Evolutionary conservation across 2,113 vertebrate species (phyloP).

Genomic region (Eonycteris spelaea): DNA sequence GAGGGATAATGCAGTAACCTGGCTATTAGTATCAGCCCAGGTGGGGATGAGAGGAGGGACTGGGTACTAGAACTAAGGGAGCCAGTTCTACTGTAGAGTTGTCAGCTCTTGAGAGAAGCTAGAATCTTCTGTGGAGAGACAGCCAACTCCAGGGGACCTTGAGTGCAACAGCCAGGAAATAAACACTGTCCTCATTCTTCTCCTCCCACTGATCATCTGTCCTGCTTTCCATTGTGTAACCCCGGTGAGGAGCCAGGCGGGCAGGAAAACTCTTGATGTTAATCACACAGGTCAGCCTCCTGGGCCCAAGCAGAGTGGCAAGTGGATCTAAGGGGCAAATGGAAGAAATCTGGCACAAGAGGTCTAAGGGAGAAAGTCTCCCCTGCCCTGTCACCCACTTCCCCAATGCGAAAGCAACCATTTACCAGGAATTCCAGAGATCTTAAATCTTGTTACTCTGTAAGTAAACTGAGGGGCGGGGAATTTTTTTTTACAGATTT

Average conservation of each 20-base stretch:
- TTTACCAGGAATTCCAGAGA: not conserved
- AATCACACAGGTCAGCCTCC: not conserved
- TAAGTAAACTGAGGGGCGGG: not conserved
- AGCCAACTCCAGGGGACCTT: not conserved
- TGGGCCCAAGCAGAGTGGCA: not conserved
- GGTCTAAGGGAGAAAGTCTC: not conserved
- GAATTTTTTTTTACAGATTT: constrained; percentile 1
- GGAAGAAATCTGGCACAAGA: not conserved
- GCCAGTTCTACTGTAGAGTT: not conserved
- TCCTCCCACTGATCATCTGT: not conserved
- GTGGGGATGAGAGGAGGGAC: not conserved
- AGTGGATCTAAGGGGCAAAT: not conserved
- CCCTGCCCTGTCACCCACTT: not conserved
- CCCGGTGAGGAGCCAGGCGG: not conserved
- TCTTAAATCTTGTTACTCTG: not conserved
- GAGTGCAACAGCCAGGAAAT: not conserved
- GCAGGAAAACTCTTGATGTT: not conserved
- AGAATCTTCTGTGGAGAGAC: not conserved
- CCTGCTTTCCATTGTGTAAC: not conserved
- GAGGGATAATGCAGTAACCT: not conserved
- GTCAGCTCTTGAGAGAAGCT: not conserved
- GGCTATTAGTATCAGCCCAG: not conserved
- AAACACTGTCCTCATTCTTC: not conserved
- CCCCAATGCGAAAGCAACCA: not conserved
- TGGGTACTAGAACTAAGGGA: not conserved